These are phyloP conservation scores for Calonectris borealis DNA, from an alignment of 2,113 vertebrate species.

Conservation along the genomic window DNA sequence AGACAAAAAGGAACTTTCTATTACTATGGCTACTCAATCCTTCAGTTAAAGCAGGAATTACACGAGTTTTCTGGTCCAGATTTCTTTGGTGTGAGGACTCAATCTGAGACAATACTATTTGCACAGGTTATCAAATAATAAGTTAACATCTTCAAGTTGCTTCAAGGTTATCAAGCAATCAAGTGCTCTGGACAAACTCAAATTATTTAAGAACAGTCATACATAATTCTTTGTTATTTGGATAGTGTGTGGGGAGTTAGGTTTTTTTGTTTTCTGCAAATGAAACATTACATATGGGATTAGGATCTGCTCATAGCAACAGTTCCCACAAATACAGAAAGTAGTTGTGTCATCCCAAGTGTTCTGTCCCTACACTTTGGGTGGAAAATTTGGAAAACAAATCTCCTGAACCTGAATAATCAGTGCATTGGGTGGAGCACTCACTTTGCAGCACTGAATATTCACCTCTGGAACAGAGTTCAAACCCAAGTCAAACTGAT, in stretches of 20 bases:
- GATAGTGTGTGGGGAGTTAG: neutral
- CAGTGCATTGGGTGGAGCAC: conserved; percentile 54
- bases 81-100: neutral
- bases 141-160: neutral
- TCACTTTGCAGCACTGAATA: conserved; percentile 31
- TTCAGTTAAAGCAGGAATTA: neutral
- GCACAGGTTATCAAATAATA: neutral
- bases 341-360: conserved; percentile 60
- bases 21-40: neutral
- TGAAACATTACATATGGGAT: conserved; percentile 49
- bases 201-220: neutral
- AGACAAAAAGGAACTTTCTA: neutral
- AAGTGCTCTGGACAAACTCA: neutral
- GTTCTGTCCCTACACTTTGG: conserved; percentile 24
- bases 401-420: conserved; percentile 65
- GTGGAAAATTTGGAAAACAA: conserved; percentile 70
- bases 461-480: conserved; percentile 35
- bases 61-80: neutral
- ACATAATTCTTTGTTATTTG: neutral
- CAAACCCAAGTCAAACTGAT: conserved; percentile 20
- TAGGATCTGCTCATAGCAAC: conserved; percentile 59
- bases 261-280: conserved; percentile 19
- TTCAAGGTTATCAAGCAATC: neutral
- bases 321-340: conserved; percentile 70
- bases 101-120: neutral